Evolutionary conservation across 1,140 invertebrate species (phyloP).

Genomic region (Brachionus asplanchnoidis): DNA sequence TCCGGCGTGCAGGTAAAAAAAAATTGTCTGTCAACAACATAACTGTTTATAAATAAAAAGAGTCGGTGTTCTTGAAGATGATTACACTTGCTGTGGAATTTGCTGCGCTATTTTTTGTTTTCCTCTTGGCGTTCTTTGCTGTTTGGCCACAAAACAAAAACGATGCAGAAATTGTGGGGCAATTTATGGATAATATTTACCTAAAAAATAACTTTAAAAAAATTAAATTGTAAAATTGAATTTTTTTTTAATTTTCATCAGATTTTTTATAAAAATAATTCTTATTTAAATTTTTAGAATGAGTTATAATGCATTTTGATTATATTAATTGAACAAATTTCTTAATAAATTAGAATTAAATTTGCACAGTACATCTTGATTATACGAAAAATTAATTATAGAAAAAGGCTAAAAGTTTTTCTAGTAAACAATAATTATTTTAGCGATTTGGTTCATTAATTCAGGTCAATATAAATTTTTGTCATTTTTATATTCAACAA

Average conservation of each 20-base stretch:
- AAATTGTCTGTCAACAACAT: not conserved
- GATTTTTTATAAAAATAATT: too few species aligned
- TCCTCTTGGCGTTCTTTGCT: constrained; percentile 75
- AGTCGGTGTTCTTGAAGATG: constrained; percentile 75
- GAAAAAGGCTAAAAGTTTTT: too few species aligned
- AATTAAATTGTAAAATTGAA: too few species aligned
- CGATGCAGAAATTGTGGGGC: constrained; percentile 78
- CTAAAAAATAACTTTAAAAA: not conserved
- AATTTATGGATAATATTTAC: constrained; percentile 61
- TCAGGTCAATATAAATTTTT: not conserved
- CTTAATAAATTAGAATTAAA: too few species aligned
- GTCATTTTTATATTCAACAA: not conserved
- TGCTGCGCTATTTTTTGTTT: constrained; percentile 79
- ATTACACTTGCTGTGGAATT: constrained; percentile 70
- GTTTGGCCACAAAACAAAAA: constrained; percentile 69
- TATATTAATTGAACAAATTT: too few species aligned
- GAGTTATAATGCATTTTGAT: too few species aligned
- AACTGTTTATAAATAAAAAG: constrained; percentile 45
- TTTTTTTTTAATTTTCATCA: too few species aligned
- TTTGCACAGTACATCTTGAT: too few species aligned
- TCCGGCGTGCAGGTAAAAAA: constrained; percentile 69
- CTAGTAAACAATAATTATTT: not conserved
- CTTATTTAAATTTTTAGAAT: too few species aligned
- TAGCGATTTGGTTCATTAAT: not conserved
- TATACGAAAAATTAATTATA: too few species aligned